Base-by-base conservation (phyloP, 2,888 invertebrate genomes). In the Lacanobia wlatinum region DNA sequence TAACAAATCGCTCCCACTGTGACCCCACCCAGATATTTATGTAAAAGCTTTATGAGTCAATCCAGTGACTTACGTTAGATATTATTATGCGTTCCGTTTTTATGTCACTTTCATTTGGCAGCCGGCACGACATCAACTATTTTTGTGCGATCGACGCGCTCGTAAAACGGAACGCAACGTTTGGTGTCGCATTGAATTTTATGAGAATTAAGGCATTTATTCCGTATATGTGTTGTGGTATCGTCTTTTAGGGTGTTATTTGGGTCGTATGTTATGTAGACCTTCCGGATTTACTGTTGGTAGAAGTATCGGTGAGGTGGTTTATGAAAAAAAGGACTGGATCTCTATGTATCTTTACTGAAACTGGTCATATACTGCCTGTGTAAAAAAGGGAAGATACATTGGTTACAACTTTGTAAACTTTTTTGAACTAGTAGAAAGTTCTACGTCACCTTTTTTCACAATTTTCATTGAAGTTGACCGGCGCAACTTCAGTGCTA, bases 51-150 rank as follows among this genome's bases (percentile, higher is more conserved):
- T 94, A 94, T 91, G 94, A 92, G 92, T 93, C 94, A 93, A 94
- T 94, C 92, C 90, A 89, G 87, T 90, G 92, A 91, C 91, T 91
- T 92, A 91, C 91, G 92, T 89, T 90, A 90, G 89, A 90, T 92
- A 93, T 93, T 92, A 92, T 93, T 91, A 93, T 92, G 92, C 92
- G 93, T 93, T 93, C 89, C 93, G 90, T 94, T 94, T 91, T 93
- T 92, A 94, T 90, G 93, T 90, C 87, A 91, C 91, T 89, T 91
- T 91, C 92, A 91, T 93, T 92, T 89, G 90, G 87, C 85, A 89
- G 87, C 87, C 90, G 93, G 92, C 93, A 93, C 93, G 92, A 90
- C 90, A 93, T 92, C 91, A 93, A 94, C 94, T 94, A 94, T 94
- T 93, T 91, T 90, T 86, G 90, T 89, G 87, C 92, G 91, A 92